Conservation (phyloP, 1,140 invertebrate species). For the Bombus soroeensis region DNA sequence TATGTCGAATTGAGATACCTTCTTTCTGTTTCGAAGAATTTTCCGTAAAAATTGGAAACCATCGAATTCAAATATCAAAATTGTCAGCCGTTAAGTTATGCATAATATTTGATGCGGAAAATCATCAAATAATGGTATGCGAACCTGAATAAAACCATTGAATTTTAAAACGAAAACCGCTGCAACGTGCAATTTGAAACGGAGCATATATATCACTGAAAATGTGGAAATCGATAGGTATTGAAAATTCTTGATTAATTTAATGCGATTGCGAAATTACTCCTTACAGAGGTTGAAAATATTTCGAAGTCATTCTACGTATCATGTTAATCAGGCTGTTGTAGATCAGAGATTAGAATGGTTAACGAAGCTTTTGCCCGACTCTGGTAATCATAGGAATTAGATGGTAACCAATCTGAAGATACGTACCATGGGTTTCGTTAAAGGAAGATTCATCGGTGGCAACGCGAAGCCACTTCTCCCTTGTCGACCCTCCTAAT, state of each 20-base stretch:
- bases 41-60: background rate
- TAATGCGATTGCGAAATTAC: background rate
- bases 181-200: background rate
- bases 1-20: too few relatives aligned
- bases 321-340: background rate
- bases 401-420: constrained; percentile 7
- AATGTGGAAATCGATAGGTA: background rate
- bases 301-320: background rate
- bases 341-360: background rate
- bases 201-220: background rate
- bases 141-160: background rate
- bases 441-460: constrained; percentile 29
- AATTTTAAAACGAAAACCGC: background rate
- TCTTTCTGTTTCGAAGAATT: too few relatives aligned
- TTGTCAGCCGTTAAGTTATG: background rate
- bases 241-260: background rate
- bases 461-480: constrained; percentile 27
- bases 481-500: constrained; percentile 27
- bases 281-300: background rate
- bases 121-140: background rate
- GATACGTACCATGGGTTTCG: background rate
- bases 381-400: background rate
- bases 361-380: background rate
- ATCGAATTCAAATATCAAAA: background rate
- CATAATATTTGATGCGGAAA: background rate